Base-by-base conservation (phyloP, 1,140 invertebrate species). In the Diachasmimorpha longicaudata region DNA sequence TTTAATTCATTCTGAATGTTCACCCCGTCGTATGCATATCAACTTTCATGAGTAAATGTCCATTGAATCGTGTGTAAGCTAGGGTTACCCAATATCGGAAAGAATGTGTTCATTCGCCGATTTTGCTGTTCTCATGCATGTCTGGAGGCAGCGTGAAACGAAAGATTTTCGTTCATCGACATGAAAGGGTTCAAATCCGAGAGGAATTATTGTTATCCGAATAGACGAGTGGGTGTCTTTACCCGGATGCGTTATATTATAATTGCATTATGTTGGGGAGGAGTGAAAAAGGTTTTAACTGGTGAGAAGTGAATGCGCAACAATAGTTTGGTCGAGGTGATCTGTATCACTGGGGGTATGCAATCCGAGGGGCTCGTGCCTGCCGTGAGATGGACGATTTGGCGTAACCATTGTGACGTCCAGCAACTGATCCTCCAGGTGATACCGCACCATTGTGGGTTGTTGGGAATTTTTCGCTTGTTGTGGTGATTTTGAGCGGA, bases 221-320 rank as follows among this genome's bases (percentile, higher is more conserved):
- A 63, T n/a, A 13, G 21, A 19, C 31, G 58, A 25, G 6, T 19
- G 19, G 21, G 21, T 63, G 23, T 63, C 23, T 1, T 23, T 58
- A 58, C 4, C 55, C 16, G 55, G 16, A 19, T 58, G 55, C 1
- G 55, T 19, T 58, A 23, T 23, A 23, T 58, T 63, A 14, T 63
- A 63, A 63, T 63, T 63, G 58, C 58, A 63, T 63, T 63, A 63
- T 63, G 58, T 13, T 23, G 58, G 21, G 58, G 58, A 63, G 19
- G 19, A 31, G 2, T 6, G 31, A 31, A 31, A 31, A 31, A 63
- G 23, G 58, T 63, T 25, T 63, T n/a, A n/a, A 23, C 58, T 4
- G 19, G 14, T 13, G 19, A 14, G 23, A 23, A 14, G 21, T 25
- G 23, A 63, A 63, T 63, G 23, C 23, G 58, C 23, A 63, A 63